A percentile compares a stretch with the other conserved stretches of the same genome.
These are phyloP conservation scores for Dendrocincla fuliginosa DNA, from an alignment of 2,797 vertebrate genomes.

Conservation along the genomic window DNA sequence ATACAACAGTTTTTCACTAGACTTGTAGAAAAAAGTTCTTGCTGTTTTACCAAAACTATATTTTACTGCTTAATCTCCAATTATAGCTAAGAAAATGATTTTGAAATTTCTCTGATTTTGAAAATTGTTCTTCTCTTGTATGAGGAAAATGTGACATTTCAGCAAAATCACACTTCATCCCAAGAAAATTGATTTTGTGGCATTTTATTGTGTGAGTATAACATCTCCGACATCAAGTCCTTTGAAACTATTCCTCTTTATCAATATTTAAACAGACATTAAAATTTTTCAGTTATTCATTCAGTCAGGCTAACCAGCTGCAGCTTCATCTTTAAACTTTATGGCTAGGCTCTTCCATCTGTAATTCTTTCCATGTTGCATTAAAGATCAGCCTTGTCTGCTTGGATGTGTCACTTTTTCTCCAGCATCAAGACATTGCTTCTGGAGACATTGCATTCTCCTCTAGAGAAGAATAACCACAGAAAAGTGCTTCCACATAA, in stretches of 20 bases:
- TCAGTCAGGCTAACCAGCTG: neutral
- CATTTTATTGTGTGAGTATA: neutral
- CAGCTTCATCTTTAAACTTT: conserved; percentile 15
- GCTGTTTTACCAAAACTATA: neutral
- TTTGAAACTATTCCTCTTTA: conserved; percentile 19
- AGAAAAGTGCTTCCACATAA: neutral
- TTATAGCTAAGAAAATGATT: neutral
- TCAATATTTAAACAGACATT: conserved; percentile 35
- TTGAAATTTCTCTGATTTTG: conserved; percentile 11
- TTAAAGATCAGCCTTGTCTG: neutral
- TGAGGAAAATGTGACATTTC: neutral
- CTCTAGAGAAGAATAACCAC: neutral
- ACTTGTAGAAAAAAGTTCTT: neutral
- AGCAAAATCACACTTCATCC: neutral
- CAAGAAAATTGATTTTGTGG: neutral
- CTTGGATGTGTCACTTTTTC: neutral
- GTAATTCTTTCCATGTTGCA: neutral
- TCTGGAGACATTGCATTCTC: neutral
- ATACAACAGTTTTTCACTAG: conserved; percentile 4
- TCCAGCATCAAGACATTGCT: neutral
- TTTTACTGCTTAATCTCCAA: neutral
- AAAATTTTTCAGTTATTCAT: conserved; percentile 4
- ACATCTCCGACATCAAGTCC: neutral
- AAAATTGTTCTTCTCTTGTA: neutral
- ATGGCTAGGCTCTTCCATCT: neutral